Conservation (phyloP, 2,113 vertebrate genomes). For the Caranx melampygus region DNA sequence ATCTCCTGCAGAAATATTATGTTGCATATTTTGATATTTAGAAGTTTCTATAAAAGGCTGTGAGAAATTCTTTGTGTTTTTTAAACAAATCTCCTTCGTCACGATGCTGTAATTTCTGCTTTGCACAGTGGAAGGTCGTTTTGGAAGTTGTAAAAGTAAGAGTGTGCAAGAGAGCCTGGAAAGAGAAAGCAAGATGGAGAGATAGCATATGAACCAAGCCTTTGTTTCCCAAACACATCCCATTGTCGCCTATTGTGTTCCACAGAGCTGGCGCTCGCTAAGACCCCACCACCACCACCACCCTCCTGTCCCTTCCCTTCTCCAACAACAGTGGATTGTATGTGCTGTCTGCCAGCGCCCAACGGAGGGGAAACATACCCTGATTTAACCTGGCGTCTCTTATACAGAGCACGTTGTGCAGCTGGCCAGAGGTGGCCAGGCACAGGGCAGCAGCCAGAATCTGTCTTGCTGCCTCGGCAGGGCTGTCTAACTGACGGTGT, state of each 20-base stretch:
- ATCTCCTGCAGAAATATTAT: conserved; percentile 12
- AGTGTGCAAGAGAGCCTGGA: conserved; percentile 1
- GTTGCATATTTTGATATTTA: conserved; percentile 13
- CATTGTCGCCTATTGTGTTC: conserved; percentile 79
- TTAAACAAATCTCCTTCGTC: conserved; percentile 7
- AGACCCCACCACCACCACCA: conserved; percentile 49
- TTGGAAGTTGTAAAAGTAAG: conserved; percentile 21
- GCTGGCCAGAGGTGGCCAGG: conserved; percentile 74
- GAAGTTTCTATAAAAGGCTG: conserved; percentile 9
- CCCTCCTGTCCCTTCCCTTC: conserved; percentile 48
- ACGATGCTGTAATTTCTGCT: conserved; percentile 18
- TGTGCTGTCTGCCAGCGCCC: conserved; percentile 46
- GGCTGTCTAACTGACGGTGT: conserved; percentile 68
- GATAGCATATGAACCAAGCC: conserved; percentile 66
- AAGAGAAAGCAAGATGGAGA: conserved; percentile 51
- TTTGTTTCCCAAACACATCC: conserved; percentile 80
- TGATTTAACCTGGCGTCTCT: conserved; percentile 73
- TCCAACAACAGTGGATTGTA: conserved; percentile 59
- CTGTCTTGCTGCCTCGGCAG: conserved; percentile 59
- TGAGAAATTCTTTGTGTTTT: conserved; percentile 2
- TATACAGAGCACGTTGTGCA: conserved; percentile 49
- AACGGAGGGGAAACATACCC: conserved; percentile 50
- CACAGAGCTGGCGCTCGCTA: conserved; percentile 53
- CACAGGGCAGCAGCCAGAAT: conserved; percentile 62
- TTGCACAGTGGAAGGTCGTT: conserved; percentile 19